Evolutionary conservation across 2,113 vertebrate genomes (phyloP), one percentile per base, ranked within the genome.

Genomic region (Calypte anna): DNA sequence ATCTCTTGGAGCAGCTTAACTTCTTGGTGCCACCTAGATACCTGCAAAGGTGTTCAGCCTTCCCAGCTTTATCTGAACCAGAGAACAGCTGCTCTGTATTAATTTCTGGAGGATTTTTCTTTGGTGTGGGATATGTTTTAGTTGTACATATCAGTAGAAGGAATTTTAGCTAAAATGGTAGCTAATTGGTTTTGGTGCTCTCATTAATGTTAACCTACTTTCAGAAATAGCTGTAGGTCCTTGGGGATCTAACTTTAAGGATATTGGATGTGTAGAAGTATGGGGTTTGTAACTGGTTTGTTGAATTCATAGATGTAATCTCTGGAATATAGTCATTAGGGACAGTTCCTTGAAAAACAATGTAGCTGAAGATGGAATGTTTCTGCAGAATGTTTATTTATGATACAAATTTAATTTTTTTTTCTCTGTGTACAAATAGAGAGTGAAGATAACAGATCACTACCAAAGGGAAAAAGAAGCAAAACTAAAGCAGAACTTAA

Each of bases 161-260:
- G 59, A 62, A 15, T 82, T 95, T 25, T 48, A 94, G 82, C 91
- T 88, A 4, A 70, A 90, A 70, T 48, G 51, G 51, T 33, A 77
- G 67, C 91, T 95, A 97, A 97, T 97, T 97, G 96, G 94, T 82
- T 97, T 96, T 96, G 79, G 87, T 83, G 85, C 91, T 91, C 95
- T 97, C 93, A 96, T 96, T 96, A 95, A 93, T 90, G 87, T 83
- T 96, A 97, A 96, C 93, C 95, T 96, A 96, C 93, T 96, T 97
- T 96, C 68, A 25, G 75, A 95, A 96, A 94, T 95, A 97, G 90
- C 90, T 91, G 67, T 4, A 14, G 70, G 22, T 90, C 96, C 82
- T 88, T 6, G 4, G 96, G 91, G 96, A 82, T 67, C 25, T 46
- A 8, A 64, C 79, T 88, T 86, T 10, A 93, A 94, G 88, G 90